Evolutionary conservation across 1,140 invertebrate species (phyloP).

Genomic region (Drosophila bifasciata): DNA sequence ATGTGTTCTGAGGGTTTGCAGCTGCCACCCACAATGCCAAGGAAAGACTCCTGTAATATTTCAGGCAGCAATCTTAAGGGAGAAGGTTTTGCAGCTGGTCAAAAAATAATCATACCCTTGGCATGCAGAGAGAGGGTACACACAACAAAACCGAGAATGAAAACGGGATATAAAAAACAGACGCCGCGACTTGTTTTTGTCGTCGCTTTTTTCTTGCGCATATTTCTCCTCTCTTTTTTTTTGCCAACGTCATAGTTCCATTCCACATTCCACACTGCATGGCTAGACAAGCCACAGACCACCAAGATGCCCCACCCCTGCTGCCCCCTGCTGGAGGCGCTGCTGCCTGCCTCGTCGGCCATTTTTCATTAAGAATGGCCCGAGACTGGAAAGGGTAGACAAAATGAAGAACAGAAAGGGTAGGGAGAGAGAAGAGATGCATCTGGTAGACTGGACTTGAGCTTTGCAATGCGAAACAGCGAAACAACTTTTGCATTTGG

Average conservation of each 20-base stretch:
- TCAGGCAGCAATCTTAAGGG: too few relatives aligned
- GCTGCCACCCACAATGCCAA: too few relatives aligned
- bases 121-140: slow-evolving; percentile 27
- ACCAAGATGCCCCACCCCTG: slow-evolving; percentile 49
- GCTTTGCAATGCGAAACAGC: too few relatives aligned
- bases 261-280: slow-evolving; percentile 3
- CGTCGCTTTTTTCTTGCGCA: neutral
- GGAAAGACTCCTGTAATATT: too few relatives aligned
- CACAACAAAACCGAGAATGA: neutral
- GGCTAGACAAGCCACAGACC: slow-evolving; percentile 70
- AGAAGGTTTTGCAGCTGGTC: too few relatives aligned
- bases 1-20: too few relatives aligned
- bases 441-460: too few relatives aligned
- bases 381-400: slow-evolving; percentile 9
- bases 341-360: slow-evolving; percentile 30
- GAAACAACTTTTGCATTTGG: too few relatives aligned
- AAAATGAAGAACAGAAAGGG: slow-evolving; percentile 15
- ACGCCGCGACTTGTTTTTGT: slow-evolving; percentile 20
- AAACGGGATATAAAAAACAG: slow-evolving; percentile 1
- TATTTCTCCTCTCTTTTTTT: slow-evolving; percentile 27
- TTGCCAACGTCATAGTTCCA: slow-evolving; percentile 51
- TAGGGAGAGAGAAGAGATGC: neutral
- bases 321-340: slow-evolving; percentile 35
- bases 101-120: neutral
- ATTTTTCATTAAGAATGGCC: slow-evolving; percentile 43